Evolutionary conservation across 2,113 vertebrate genomes (phyloP).

Genomic region (Tragelaphus strepsiceros): DNA sequence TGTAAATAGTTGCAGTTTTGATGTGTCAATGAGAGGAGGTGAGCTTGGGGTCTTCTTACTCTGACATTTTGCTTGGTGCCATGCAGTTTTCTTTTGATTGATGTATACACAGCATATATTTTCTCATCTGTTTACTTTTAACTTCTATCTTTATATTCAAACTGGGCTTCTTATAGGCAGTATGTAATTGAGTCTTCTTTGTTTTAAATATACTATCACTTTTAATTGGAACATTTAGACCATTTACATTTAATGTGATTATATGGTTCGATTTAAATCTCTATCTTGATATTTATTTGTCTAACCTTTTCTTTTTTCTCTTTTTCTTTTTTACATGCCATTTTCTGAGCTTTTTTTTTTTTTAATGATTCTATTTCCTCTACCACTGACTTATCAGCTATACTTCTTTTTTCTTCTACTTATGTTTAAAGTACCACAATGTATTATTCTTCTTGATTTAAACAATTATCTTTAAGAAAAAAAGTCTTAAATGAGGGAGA

Average conservation of each 20-base stretch:
- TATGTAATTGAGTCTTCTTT: neutral
- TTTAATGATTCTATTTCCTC: neutral
- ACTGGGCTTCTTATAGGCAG: neutral
- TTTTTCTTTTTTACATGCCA: neutral
- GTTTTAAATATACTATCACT: neutral
- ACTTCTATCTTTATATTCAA: neutral
- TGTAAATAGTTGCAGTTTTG: neutral
- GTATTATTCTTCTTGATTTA: neutral
- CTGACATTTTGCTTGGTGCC: neutral
- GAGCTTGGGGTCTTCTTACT: neutral
- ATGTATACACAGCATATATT: neutral
- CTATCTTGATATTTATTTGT: neutral
- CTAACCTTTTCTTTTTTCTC: neutral
- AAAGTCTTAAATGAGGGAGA: neutral
- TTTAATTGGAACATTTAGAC: neutral
- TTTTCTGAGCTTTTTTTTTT: neutral
- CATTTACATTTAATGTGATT: neutral
- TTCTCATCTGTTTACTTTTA: slow-evolving; percentile 10
- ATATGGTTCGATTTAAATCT: neutral
- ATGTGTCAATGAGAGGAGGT: neutral
- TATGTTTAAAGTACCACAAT: neutral
- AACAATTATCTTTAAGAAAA: neutral
- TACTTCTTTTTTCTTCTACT: neutral
- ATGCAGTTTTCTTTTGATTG: neutral
- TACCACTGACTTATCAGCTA: neutral